Evolutionary conservation across 2,113 vertebrate species (phyloP), one percentile per base, ranked within the genome.

Genomic region (Gyps fulvus): DNA sequence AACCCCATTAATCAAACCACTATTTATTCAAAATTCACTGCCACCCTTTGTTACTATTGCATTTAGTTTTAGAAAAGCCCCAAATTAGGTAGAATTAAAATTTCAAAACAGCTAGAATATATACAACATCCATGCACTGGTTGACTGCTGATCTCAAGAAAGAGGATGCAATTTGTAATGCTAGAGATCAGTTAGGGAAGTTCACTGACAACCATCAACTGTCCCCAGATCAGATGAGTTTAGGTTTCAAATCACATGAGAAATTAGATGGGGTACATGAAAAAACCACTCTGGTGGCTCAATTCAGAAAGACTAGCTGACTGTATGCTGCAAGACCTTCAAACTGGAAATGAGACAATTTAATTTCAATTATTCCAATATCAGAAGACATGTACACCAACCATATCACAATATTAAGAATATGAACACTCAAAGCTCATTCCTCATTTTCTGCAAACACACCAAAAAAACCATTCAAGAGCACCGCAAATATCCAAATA

Each of bases 251-350:
- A 92, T 83, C 18, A 43, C 15, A 1, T 20, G 6, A 84, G 47
- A 84, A 92, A 92, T 76, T 6, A 85, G 2, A 62, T 5, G 11
- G 8, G 9, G 5, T 11, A 43, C 8, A 32, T 7, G 7, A 22
- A 22, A 8, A 40, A 69, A 76, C 34, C 2, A 66, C n/a, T 23
- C 29, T 27, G 22, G 29, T 61, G 29, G 36, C 66, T 66, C 65
- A 40, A 20, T 93, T 96, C 91, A 97, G 94, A 86, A 97, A 95
- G 90, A 95, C 32, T 45, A 83, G 89, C n/a, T 11, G 55, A 61
- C 79, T 77, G 73, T 17, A 71, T 42, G 86, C 95, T 96, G 82
- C 69, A 50, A 67, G 36, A 87, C 80, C 93, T 97, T 96, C 94
- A 96, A 72, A 95, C 59, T 58, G 89, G 97, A 96, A 95, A 87